A percentile compares a stretch with the other conserved stretches of the same genome.
These are phyloP conservation scores for Solenodon paradoxus DNA, from an alignment of 2,113 vertebrate genomes.

Conservation along the genomic window DNA sequence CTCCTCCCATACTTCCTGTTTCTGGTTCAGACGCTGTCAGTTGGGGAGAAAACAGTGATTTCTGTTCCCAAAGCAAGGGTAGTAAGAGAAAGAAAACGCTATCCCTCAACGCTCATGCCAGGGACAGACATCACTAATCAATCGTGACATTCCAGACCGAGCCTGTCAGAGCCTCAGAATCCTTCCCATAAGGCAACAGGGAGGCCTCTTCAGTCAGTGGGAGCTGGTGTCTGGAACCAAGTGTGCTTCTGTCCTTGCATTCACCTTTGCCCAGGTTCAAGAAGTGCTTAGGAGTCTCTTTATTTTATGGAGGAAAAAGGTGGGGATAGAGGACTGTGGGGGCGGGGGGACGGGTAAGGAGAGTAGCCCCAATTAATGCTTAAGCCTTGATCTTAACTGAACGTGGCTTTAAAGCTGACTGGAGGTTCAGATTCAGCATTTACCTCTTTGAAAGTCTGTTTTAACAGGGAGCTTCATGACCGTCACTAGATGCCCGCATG, in stretches of 20 bases:
- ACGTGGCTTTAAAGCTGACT: neutral
- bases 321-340: neutral
- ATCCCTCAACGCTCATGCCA: neutral
- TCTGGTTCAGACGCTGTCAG: neutral
- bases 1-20: neutral
- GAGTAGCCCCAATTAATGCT: neutral
- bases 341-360: neutral
- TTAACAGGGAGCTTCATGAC: neutral
- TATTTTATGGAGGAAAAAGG: neutral
- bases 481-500: neutral
- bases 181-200: neutral
- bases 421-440: neutral
- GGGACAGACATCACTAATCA: constrained; percentile 7
- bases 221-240: neutral
- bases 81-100: neutral
- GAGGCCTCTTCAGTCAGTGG: neutral
- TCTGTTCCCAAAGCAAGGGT: neutral
- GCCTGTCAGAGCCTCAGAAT: neutral
- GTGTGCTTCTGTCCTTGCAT: neutral
- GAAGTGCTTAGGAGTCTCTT: neutral
- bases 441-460: neutral
- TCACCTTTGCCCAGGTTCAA: too few species aligned
- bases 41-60: neutral
- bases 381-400: neutral
- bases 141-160: neutral